Percentiles rank a stretch among this genome's conserved stretches.
Evolutionary conservation across 2,797 vertebrate genomes (phyloP).

Genomic region (Coreius guichenoti): DNA sequence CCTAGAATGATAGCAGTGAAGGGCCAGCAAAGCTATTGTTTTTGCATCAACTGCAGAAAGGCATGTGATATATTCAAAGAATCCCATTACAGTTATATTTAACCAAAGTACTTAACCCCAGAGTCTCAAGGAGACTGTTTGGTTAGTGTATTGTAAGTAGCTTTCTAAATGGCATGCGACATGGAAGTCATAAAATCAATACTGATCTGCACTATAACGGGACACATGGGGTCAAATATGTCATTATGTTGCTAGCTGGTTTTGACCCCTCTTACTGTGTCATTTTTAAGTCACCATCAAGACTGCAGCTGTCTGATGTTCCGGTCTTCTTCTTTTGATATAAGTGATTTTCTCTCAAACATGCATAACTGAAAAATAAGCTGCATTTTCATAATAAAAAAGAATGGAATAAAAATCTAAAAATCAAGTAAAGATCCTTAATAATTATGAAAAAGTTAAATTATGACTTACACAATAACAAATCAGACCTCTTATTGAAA

Average conservation of each 20-base stretch:
- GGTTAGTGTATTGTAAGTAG: background rate
- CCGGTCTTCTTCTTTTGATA: conserved; percentile 60
- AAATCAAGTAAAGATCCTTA: background rate
- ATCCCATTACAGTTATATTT: background rate
- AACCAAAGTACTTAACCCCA: background rate
- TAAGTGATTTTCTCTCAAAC: conserved; percentile 72
- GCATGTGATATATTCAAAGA: background rate
- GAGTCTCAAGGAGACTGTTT: background rate
- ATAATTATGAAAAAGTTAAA: background rate
- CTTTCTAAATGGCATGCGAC: conserved; percentile 1
- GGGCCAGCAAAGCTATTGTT: conserved; percentile 1
- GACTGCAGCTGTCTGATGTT: conserved; percentile 48
- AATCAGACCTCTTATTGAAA: background rate
- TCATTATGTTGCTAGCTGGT: background rate
- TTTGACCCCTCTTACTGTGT: conserved; percentile 57
- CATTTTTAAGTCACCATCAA: conserved; percentile 61
- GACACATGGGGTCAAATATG: background rate
- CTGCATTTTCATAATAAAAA: background rate
- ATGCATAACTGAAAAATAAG: background rate
- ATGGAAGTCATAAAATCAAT: conserved; percentile 43
- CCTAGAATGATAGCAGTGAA: background rate
- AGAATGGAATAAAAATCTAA: background rate
- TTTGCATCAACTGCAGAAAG: background rate
- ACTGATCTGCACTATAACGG: background rate
- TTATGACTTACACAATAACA: background rate